Evolutionary conservation across 2,113 vertebrate genomes (phyloP), one percentile per base, ranked within the genome.

Genomic region (Cottus gobio): DNA sequence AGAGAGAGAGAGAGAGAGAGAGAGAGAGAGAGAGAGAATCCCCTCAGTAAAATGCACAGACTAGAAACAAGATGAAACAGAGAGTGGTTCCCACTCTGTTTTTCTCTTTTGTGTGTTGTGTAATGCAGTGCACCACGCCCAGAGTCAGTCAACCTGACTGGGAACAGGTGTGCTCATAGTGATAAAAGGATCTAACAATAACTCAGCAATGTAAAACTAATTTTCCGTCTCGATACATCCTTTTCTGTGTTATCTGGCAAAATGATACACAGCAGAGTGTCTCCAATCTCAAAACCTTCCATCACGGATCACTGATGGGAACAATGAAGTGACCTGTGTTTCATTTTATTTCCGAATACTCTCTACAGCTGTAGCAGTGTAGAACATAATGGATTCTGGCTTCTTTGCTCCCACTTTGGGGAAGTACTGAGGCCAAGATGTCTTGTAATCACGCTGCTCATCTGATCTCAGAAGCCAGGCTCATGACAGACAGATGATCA

Each of bases 191-290:
- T 39, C 71, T 76, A 90, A 90, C 75, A 79, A 74, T 65, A 64
- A 67, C 78, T 80, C 26, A 15, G 1, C 36, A 30, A 71, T 74
- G 81, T 76, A 84, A 84, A 86, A 87, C 71, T 71, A 52, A 82
- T 82, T 87, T 85, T 79, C 77, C 61, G 63, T 85, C 87, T 84
- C 71, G 16, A 68, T 66, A 71, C 76, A 79, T 80, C 77, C 89
- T 86, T 82, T 24, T 84, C 76, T 39, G 54, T 70, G 46, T 69
- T 84, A 79, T 73, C 62, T 37, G 0, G 48, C 46, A 72, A 83
- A 79, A 2, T 76, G 71, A 85, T 52, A 76, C 58, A 61, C 60
- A 70, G 15, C 54, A 50, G 60, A 46, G 66, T 30, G 65, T 80
- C 57, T 75, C 31, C 46, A 20, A 22, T 67, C 52, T 70, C 34